phyloP scores from a whole-genome alignment of 1,140 invertebrate genomes.

The Ceratina japonica region DNA sequence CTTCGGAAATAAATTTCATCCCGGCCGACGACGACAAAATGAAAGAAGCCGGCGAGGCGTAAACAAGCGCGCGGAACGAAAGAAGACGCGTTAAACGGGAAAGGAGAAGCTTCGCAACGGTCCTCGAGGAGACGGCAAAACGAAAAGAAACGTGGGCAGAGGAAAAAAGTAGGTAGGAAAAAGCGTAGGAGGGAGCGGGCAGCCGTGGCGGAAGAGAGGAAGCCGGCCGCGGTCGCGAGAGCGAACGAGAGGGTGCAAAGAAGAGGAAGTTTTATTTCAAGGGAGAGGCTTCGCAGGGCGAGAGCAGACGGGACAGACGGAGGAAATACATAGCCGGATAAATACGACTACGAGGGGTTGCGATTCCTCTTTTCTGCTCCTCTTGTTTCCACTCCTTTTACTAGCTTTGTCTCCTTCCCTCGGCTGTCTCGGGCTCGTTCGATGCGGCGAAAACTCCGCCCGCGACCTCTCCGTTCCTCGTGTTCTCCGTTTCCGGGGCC shows the following conservation, averaged over 20 bases:
- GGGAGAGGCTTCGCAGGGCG: conserved; percentile 58
- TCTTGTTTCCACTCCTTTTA: conserved; percentile 17
- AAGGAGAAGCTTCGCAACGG: background rate
- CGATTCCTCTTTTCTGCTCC: conserved; percentile 41
- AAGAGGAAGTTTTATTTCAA: conserved; percentile 64
- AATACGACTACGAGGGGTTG: conserved; percentile 61
- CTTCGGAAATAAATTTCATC: background rate
- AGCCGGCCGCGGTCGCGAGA: no score
- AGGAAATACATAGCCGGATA: conserved; percentile 69
- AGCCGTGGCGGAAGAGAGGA: background rate
- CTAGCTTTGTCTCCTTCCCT: background rate
- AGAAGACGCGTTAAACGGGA: conserved; percentile 31
- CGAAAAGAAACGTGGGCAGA: background rate
- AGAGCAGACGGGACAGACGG: conserved; percentile 64
- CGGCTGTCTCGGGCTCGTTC: background rate
- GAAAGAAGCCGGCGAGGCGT: conserved; percentile 6
- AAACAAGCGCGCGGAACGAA: conserved; percentile 30
- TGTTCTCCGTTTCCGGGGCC: background rate
- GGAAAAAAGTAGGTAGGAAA: no score
- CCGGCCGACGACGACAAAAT: background rate
- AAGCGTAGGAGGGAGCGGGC: background rate
- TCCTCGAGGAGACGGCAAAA: background rate
- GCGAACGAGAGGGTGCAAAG: no score
- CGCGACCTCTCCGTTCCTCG: background rate
- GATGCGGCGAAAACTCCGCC: background rate